Base-by-base conservation (phyloP, 2,888 invertebrate species). In the Xanthorhoe designata region DNA sequence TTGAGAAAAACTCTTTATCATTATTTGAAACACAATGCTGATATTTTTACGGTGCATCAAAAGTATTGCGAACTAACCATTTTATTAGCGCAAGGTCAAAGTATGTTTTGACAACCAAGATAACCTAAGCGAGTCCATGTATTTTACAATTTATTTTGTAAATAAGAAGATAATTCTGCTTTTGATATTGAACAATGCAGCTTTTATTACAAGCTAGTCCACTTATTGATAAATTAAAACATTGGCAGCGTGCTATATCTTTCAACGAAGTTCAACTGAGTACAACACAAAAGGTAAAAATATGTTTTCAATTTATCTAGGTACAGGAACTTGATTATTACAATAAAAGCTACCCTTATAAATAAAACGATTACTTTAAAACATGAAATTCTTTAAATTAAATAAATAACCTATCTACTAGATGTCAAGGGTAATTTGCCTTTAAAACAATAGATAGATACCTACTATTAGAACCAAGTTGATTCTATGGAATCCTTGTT, bases 241-340 rank as follows among this genome's bases (percentile, higher is more conserved):
- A 93, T 75, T 89, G 95, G 81, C 94, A 92, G 72, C 93, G 94
- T 70, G 81, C 86, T 62, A 77, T 92, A 70, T 87, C 90, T 57
- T 90, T 90, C 76, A 87, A 80, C 76, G 87, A 94, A 80, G 87
- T 95, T 74, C 91, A 94, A 68, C 87, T 96, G 75, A 94, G 96
- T 71, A 95, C 95, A 73, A 95, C 96, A 61, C 96, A 96, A 90
- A 96, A 96, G 95, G 96, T 97, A 86, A 74, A 77, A 47, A 47
- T 13, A 17, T 17, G 8, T 7, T 7, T 3, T 42, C 0, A 13
- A 2, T 42, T 2, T 3, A 42, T 42, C 3, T 42, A 13, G 2
- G 9, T 38, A 38, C 2, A 42, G 13, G 38, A 42, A 42, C 13
- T 42, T 42, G 38, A 42, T 42, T 13, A 13, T 38, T 8, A 32